Conservation (phyloP, 1,140 invertebrate genomes). For the Pygmarrhopalites habei region DNA sequence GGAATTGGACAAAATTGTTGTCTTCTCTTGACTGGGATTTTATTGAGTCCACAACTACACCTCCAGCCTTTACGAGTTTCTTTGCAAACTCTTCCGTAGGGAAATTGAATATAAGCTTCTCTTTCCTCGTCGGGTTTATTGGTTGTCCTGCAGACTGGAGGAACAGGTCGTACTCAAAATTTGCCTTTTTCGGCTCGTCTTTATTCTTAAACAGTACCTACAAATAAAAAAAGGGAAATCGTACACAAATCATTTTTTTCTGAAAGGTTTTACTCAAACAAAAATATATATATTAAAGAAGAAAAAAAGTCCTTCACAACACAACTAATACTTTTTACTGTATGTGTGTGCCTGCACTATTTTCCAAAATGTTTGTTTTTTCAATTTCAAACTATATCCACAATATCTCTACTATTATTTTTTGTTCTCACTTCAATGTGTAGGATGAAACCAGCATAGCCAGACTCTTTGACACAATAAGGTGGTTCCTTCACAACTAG, state of each 20-base stretch:
- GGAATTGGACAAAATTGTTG: background rate
- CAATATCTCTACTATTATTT: no score
- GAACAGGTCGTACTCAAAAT: constrained; percentile 77
- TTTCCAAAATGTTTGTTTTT: no score
- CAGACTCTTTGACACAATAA: constrained; percentile 82
- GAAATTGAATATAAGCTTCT: constrained; percentile 73
- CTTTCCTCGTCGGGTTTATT: constrained; percentile 55
- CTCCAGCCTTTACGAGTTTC: constrained; percentile 81
- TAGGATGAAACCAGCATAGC: constrained; percentile 87
- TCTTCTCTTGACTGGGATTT: constrained; percentile 12
- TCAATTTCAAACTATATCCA: no score
- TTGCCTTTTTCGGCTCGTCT: constrained; percentile 80
- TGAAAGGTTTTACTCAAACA: no score
- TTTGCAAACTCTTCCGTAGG: constrained; percentile 81
- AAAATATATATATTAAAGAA: background rate
- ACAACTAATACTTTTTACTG: no score
- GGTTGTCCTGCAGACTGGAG: constrained; percentile 65
- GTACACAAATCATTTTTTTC: no score
- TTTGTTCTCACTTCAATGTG: constrained; percentile 87
- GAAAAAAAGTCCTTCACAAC: no score
- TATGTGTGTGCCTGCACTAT: no score
- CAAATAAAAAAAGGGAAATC: background rate
- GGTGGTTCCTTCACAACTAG: constrained; percentile 81
- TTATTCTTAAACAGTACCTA: constrained; percentile 65
- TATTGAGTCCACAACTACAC: constrained; percentile 45